Conservation (phyloP, 2,888 invertebrate genomes). For the Calliscelio sp. region DNA sequence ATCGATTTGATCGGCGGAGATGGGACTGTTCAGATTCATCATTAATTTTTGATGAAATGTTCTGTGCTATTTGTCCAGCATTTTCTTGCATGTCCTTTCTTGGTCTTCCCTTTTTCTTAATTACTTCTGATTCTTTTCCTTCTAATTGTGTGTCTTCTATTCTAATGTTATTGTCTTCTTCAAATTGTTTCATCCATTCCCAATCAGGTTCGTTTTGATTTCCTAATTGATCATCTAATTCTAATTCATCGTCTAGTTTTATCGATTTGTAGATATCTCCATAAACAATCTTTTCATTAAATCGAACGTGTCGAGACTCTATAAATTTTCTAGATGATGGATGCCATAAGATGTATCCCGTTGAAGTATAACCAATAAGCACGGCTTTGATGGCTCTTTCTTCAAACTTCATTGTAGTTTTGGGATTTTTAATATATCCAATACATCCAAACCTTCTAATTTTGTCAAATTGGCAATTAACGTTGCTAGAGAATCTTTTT, state of each 20-base stretch:
- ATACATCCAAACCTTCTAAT: conserved; percentile 52
- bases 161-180: too few relatives aligned
- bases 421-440: conserved; percentile 50
- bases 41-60: too few relatives aligned
- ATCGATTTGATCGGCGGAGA: background rate
- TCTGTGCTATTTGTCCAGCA: too few relatives aligned
- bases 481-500: too few relatives aligned
- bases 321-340: conserved; percentile 17
- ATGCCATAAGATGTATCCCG: conserved; percentile 56
- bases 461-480: background rate
- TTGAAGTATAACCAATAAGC: conserved; percentile 39
- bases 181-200: too few relatives aligned
- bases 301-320: too few relatives aligned
- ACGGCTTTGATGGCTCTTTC: conserved; percentile 23
- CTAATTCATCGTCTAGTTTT: background rate
- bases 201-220: too few relatives aligned
- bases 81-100: background rate
- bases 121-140: too few relatives aligned
- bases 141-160: too few relatives aligned
- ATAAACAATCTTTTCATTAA: background rate
- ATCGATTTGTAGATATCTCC: background rate
- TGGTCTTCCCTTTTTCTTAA: background rate
- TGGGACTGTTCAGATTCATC: too few relatives aligned
- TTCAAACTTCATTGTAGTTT: conserved; percentile 28
- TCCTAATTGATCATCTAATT: too few relatives aligned